Evolutionary conservation across 2,797 vertebrate species (phyloP), one percentile per base, ranked within the genome.

Genomic region (Characodon lateralis): DNA sequence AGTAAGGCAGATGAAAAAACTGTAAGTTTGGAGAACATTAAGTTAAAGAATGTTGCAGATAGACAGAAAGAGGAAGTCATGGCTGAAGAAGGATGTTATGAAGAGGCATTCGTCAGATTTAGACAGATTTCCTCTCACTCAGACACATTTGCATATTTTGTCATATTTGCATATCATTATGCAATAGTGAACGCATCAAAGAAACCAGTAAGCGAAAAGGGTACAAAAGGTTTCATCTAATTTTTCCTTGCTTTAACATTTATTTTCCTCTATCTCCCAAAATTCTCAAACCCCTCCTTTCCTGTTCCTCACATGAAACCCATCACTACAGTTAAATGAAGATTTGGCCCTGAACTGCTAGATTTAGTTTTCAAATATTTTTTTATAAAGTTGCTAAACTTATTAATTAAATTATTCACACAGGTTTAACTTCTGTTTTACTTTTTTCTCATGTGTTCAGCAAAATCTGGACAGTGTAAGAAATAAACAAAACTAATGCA

Each of bases 91-190:
- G 48, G 85, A 79, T 77, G 87, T 87, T 48, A 35, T 78, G 56
- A 70, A 77, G 68, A 87, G 48, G 61, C 72, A 71, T 79, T 76
- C 10, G 56, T 78, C 58, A 16, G 73, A n/a, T n/a, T n/a, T 76
- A 83, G 80, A 85, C 66, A 88, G 82, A 77, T 88, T 86, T 82
- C 58, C 59, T 74, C 73, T 12, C 39, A 43, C 84, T 88, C 83
- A 78, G 76, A 74, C 66, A 53, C 83, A 79, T 81, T 90, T 86
- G 91, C 81, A 85, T 80, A 88, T 78, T 88, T 88, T 88, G 79
- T 87, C 86, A 85, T 85, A 88, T 92, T 89, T 90, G 78, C 87
- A 92, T 92, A 66, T 89, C 75, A 85, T 91, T 90, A 84, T 83
- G 74, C 80, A 79, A 72, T 16, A 46, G 63, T 74, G 81, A 84